Base-by-base conservation (phyloP, 2,888 invertebrate species). In the Odontocolon sp. region DNA sequence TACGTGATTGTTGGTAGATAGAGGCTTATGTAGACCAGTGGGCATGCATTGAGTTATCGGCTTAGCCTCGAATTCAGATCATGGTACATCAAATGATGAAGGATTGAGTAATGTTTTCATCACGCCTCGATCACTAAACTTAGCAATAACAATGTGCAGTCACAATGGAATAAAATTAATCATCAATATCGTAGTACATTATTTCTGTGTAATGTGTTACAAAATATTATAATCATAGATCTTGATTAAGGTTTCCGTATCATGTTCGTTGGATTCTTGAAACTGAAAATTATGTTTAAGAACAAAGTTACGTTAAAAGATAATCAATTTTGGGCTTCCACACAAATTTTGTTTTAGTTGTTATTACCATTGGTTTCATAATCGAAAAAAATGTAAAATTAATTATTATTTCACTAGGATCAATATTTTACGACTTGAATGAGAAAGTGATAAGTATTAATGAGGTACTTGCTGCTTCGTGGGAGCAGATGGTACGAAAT, bases 1-100 rank as follows among this genome's bases (percentile, higher is more conserved):
- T 42, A 64, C 57, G 59, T 74, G 50, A 74, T 69, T 52, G 64
- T 31, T 69, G 21, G 26, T 28, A n/a, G 56, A 64, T 59, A 42
- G 36, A 52, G 36, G 40, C 57, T 42, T 40, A 31, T 50, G 26
- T 40, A 52, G 14, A 42, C 21, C 23, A n/a, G 36, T 52, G 18
- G 23, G 23, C 8, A 45, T 36, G 18, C 54, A 33, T 57, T 33
- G 33, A 59, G 69, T 14, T 64, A 69, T 42, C 33, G n/a, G 40
- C 14, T 50, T n/a, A 6, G 28, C 38, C 64, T 21, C 11, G 14
- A 33, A 31, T 67, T 67, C 59, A 36, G 50, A 67, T 59, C 16
- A 2, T 23, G 14, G 3, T 14, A 26, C n/a, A 56, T 33, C 14
- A 18, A 52, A 33, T 16, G 26, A 42, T 52, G 21, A 38, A 52